phyloP scores from a whole-genome alignment of 2,888 invertebrate genomes.

The Noctua janthina region DNA sequence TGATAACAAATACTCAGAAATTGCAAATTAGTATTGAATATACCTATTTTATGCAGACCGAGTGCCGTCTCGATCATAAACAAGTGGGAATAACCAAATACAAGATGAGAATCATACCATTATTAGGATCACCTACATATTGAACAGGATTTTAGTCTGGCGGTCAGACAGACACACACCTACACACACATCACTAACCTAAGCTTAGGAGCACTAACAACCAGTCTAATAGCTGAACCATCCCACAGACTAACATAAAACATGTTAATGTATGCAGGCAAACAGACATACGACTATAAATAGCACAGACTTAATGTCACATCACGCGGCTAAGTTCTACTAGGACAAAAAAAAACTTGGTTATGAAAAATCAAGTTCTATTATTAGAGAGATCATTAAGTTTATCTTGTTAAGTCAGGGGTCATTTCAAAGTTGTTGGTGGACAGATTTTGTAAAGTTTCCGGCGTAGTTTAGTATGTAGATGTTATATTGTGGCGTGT shows the following conservation, averaged over 20 bases:
- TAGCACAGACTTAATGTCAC: conserved; percentile 26
- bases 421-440: conserved; percentile 37
- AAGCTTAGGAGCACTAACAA: conserved; percentile 6
- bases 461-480: neutral
- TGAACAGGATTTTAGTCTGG: conserved; percentile 4
- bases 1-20: conserved; percentile 32
- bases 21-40: conserved; percentile 7
- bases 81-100: conserved; percentile 1
- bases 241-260: conserved; percentile 12
- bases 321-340: conserved; percentile 24
- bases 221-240: conserved; percentile 6
- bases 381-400: conserved; percentile 42
- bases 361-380: conserved; percentile 50
- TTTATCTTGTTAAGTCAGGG: conserved; percentile 41
- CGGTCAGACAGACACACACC: conserved; percentile 22
- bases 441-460: neutral
- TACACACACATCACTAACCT: neutral
- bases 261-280: conserved; percentile 32
- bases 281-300: conserved; percentile 30
- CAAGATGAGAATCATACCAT: neutral
- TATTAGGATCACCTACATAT: conserved; percentile 16
- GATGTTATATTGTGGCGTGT: neutral
- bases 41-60: neutral
- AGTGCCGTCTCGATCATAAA: conserved; percentile 1
- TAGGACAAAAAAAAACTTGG: conserved; percentile 30